Evolutionary conservation across 2,888 invertebrate genomes (phyloP).

Genomic region (Mylabris sibirica): DNA sequence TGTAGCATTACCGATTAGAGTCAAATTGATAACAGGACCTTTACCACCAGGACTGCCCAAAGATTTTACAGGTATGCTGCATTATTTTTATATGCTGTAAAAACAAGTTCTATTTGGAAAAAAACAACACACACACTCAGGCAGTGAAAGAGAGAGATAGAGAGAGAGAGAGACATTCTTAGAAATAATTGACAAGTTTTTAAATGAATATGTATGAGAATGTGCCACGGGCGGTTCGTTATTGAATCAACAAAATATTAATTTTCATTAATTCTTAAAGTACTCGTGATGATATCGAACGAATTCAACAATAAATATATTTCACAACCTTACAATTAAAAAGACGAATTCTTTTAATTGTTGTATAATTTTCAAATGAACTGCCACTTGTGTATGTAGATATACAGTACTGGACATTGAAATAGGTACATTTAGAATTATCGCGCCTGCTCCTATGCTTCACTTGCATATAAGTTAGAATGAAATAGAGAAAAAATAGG

Average conservation of each 20-base stretch:
- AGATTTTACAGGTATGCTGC: conserved; percentile 68
- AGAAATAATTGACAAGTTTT: conserved; percentile 39
- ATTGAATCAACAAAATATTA: conserved; percentile 7
- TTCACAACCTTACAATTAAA: not conserved
- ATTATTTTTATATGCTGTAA: conserved; percentile 5
- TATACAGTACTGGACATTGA: too few species aligned
- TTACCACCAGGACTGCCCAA: conserved; percentile 68
- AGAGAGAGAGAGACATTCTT: conserved; percentile 19
- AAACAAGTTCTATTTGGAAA: conserved; percentile 18
- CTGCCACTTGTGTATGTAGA: not conserved
- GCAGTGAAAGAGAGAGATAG: too few species aligned
- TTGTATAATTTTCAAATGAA: not conserved
- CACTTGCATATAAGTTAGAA: too few species aligned
- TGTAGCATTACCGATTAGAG: conserved; percentile 67
- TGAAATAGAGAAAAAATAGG: too few species aligned
- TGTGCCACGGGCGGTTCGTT: conserved; percentile 6
- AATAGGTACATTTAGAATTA: too few species aligned
- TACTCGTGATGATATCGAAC: not conserved
- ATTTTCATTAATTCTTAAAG: not conserved
- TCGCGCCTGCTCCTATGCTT: too few species aligned
- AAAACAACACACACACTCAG: not conserved
- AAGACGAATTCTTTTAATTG: not conserved
- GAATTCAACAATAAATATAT: not conserved
- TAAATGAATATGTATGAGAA: conserved; percentile 22
- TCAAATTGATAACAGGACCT: conserved; percentile 68